Base-by-base conservation (phyloP, 2,888 invertebrate species). In the Leucophora obtusa region DNA sequence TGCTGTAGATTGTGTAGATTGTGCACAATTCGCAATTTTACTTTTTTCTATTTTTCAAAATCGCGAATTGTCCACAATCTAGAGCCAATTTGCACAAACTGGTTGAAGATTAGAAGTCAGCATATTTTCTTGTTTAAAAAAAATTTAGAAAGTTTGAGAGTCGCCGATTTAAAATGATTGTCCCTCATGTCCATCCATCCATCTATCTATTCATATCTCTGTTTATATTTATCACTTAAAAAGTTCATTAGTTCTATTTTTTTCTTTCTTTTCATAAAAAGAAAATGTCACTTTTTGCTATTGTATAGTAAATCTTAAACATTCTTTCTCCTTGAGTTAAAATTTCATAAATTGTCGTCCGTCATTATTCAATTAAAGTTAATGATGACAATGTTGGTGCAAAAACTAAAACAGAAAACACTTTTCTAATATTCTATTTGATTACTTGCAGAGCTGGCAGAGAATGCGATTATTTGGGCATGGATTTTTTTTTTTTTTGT, bases 321-420 rank as follows among this genome's bases (percentile, higher is more conserved):
- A 54, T 54, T 54, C 11, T 65, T 3, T 38, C 17, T 56, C 5
- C 24, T 58, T 65, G 5, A 43, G 43, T 5, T 60, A 50, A 51
- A 75, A 69, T 68, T 56, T 69, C 28, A 47, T 15, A 51, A 75
- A 63, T 69, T 75, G 43, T 75, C 62, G 17, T 35, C 50, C 62
- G 58, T 58, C 71, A 71, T 80, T 75, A 80, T 80, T 71, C 68
- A 80, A 80, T 80, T 75, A 75, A 71, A 71, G 59, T 70, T 51
- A 56, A 35, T 56, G 58, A 28, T 38, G 35, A 38, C 18, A 47
- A 65, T 58, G 15, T 33, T 24, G 54, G 9, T 33, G 51, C 58
- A 51, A 18, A 43, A 15, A 53, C 14, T 53, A 21, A 18, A 53
- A 53, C n/a, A 10, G 56, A 56, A 68, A 38, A 1, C n/a, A 10